These are phyloP conservation scores for Thera obeliscata DNA, from an alignment of 2,888 invertebrate species.

Conservation along the genomic window DNA sequence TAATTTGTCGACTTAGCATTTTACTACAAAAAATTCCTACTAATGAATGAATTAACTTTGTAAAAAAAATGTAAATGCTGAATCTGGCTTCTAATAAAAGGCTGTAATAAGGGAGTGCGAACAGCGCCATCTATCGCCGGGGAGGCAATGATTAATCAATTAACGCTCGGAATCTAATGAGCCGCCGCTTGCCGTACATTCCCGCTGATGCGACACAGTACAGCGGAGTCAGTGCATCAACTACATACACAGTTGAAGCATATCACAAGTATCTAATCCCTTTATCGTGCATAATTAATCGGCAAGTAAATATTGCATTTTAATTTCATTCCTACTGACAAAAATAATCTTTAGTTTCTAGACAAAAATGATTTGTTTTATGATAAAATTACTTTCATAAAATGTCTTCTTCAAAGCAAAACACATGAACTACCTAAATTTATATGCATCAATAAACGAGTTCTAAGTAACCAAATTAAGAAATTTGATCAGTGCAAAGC, in stretches of 20 bases:
- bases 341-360: too few species aligned
- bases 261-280: background rate
- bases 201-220: background rate
- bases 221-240: background rate
- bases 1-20: too few species aligned
- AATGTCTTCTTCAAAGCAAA: too few species aligned
- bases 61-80: background rate
- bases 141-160: constrained; percentile 50
- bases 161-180: constrained; percentile 45
- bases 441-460: too few species aligned
- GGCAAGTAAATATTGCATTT: too few species aligned
- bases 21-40: background rate
- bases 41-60: background rate
- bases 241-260: background rate
- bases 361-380: too few species aligned
- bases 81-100: background rate
- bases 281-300: too few species aligned
- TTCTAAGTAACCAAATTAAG: too few species aligned
- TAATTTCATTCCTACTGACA: too few species aligned
- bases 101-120: constrained; percentile 5
- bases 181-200: constrained; percentile 34
- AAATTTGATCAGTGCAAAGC: too few species aligned
- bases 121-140: constrained; percentile 18
- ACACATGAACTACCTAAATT: too few species aligned
- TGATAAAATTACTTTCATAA: too few species aligned